Base-by-base conservation (phyloP, 2,888 invertebrate species). In the Drosophila mercatorum region DNA sequence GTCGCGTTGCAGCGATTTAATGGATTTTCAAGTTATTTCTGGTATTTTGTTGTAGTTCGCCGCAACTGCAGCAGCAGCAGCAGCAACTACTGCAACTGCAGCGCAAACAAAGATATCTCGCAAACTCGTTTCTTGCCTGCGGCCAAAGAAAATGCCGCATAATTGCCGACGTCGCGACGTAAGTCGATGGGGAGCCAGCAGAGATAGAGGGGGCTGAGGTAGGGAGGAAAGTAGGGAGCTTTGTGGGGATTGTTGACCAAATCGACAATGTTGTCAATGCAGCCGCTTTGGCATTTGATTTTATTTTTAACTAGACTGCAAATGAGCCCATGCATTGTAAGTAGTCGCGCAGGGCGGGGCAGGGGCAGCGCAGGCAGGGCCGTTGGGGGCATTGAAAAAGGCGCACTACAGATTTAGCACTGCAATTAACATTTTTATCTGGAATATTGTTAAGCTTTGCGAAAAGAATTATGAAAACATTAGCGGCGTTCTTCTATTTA, bases 21-120 rank as follows among this genome's bases (percentile, higher is more conserved):
- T 88, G 88, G 85, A 86, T 88, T 88, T 86, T 83, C 87, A 83
- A 88, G 85, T 86, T 86, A 86, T 86, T 86, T 86, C 80, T 86
- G 85, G 83, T 78, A 86, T 86, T 86, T 86, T 88, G 88, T 78
- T 86, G 88, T 85, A 72, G 80, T 81, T 75, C 40, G 83, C 74
- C 85, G 78, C 78, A 61, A 63, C 62, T 51, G 66, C 65, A 49
- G 36, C 57, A 46, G 34, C 53, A 52, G 40, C 22, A 22, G 38
- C 64, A 34, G 12, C 46, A 61, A 57, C 57, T 22, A 49, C 72
- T 55, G 60, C 74, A 67, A 58, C 57, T 34, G 44, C 46, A 46
- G 43, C 43, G 52, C 70, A 77, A 87, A 87, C 88, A 84, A 84
- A 84, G 84, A 86, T 86, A 88, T 85, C 86, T 78, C 74, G 52